phyloP scores from a whole-genome alignment of 1,140 invertebrate species.

The Drepana arcuata region DNA sequence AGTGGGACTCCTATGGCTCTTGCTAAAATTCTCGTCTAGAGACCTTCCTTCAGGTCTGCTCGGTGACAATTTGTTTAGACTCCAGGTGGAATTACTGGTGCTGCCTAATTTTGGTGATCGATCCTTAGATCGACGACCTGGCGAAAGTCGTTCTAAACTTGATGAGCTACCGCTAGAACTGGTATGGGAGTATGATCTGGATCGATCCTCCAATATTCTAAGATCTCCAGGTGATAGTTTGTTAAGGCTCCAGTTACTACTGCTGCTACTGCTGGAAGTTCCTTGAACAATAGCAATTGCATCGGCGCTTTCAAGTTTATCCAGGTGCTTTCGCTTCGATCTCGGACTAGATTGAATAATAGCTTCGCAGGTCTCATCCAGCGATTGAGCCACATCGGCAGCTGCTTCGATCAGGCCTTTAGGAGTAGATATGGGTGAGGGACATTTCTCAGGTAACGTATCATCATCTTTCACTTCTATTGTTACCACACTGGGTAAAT shows the following conservation, averaged over 20 bases:
- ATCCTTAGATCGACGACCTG: conserved; percentile 67
- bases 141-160: conserved; percentile 64
- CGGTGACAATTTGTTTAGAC: conserved; percentile 64
- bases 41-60: conserved; percentile 65
- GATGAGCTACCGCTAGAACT: conserved; percentile 70
- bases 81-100: conserved; percentile 70
- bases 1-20: conserved; percentile 63
- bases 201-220: conserved; percentile 71
- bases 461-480: conserved; percentile 35
- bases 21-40: conserved; percentile 60
- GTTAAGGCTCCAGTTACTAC: conserved; percentile 70
- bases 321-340: conserved; percentile 65
- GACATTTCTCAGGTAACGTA: conserved; percentile 23
- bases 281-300: conserved; percentile 65
- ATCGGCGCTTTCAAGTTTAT: conserved; percentile 62
- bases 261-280: conserved; percentile 64
- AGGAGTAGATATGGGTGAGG: conserved; percentile 19
- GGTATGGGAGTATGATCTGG: conserved; percentile 65
- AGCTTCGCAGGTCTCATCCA: conserved; percentile 79
- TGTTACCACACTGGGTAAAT: conserved; percentile 25
- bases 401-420: conserved; percentile 75
- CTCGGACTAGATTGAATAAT: conserved; percentile 74
- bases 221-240: conserved; percentile 70
- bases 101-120: conserved; percentile 67
- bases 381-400: conserved; percentile 76